Evolutionary conservation across 2,113 vertebrate species (phyloP), one percentile per base, ranked within the genome.

Genomic region (Ramphastos sulfuratus): DNA sequence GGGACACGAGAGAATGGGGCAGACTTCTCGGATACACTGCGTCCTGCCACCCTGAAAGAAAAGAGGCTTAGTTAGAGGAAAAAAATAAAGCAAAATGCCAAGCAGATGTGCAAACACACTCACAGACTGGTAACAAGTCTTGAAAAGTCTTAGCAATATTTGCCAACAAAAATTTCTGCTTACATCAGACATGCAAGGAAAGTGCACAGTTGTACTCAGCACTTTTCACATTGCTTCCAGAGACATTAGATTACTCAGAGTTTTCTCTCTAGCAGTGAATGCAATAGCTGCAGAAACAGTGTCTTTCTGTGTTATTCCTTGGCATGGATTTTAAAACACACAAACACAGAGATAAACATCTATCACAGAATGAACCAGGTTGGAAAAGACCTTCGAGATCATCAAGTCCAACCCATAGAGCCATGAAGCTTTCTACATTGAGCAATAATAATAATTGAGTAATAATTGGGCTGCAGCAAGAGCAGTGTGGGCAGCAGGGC

Each of bases 1-100:
- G 33, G 99, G 99, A 96, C 99, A 99, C 33, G 99, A 99, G 1
- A 99, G 99, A 91, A 99, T 98, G 48, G 99, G 99, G 93, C 99
- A 99, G 95, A 98, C 98, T 97, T 99, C 98, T 97, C 93, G 98
- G 96, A 98, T 94, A 87, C 99, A 99, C 69, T 98, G 98, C 55
- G 98, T 99, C 90, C 98, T 97, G 63, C 99, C 98, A 97, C 98
- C 99, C 99, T 99, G 94, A 72, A 96, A 96, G 92, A 94, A 98
- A 94, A 98, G 3, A 97, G 87, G 50, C 37, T 85, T 35, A 64
- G 77, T 93, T 93, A 96, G 69, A 35, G 50, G 50, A 61, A 91
- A 82, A 33, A 12, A 46, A 27, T 17, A 63, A 89, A 81, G 82
- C 61, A 87, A 82, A 94, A 94, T 79, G 82, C 42, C 60, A 72